Conservation (phyloP, 2,888 invertebrate species). For the Melanostoma mellinum region DNA sequence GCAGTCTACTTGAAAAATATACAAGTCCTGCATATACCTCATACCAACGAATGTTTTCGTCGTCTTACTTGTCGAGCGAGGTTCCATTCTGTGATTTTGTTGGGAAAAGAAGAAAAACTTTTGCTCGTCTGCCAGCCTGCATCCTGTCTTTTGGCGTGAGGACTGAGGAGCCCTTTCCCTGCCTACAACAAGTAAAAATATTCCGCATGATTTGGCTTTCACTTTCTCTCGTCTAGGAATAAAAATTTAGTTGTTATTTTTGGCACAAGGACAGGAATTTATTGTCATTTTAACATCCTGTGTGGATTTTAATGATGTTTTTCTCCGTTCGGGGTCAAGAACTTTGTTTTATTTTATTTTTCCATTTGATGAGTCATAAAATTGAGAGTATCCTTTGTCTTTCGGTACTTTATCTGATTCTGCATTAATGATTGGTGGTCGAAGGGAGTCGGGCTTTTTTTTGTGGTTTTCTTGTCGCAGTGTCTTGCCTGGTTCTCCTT, state of each 20-base stretch:
- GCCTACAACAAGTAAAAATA: slow-evolving; percentile 37
- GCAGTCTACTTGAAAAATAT: slow-evolving; percentile 68
- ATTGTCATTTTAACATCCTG: slow-evolving; percentile 57
- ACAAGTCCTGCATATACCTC: slow-evolving; percentile 21
- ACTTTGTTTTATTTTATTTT: slow-evolving; percentile 34
- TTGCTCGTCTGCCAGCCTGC: slow-evolving; percentile 25
- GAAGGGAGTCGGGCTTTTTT: slow-evolving; percentile 29
- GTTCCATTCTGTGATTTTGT: slow-evolving; percentile 41
- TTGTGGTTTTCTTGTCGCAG: slow-evolving; percentile 27
- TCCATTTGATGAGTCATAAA: slow-evolving; percentile 62
- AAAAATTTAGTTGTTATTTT: slow-evolving; percentile 68
- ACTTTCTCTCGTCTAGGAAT: slow-evolving; percentile 53
- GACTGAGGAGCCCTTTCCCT: slow-evolving; percentile 18
- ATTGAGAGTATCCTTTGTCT: slow-evolving; percentile 35
- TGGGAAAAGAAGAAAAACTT: slow-evolving; percentile 41
- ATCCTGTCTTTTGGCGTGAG: not conserved
- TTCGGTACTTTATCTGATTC: slow-evolving; percentile 37
- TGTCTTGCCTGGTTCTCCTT: slow-evolving; percentile 6
- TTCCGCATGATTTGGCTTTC: slow-evolving; percentile 70
- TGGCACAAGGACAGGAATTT: slow-evolving; percentile 72
- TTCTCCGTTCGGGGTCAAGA: slow-evolving; percentile 55
- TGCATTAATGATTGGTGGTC: slow-evolving; percentile 64
- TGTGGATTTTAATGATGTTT: slow-evolving; percentile 60
- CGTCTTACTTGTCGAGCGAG: slow-evolving; percentile 3
- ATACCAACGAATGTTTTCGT: slow-evolving; percentile 24